These are phyloP conservation scores for Oncorhynchus kisutch DNA, from an alignment of 2,113 vertebrate species.

Conservation along the genomic window DNA sequence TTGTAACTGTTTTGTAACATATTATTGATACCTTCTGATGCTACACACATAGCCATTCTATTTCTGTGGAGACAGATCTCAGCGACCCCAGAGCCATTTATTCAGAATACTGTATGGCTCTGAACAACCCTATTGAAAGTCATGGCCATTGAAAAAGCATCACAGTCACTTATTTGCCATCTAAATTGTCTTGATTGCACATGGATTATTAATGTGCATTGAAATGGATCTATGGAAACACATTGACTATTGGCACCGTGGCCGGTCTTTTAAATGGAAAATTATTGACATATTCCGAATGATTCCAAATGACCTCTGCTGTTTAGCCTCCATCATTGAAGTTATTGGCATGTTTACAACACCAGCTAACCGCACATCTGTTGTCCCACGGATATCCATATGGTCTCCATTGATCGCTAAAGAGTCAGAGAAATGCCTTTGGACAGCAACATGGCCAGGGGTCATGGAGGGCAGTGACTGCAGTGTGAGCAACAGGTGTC, in stretches of 20 bases:
- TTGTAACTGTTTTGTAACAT: too few relatives aligned
- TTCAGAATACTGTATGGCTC: too few relatives aligned
- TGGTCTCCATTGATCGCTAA: constrained; percentile 47
- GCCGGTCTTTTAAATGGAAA: constrained; percentile 56
- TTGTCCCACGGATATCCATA: constrained; percentile 53
- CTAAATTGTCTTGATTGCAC: constrained; percentile 54
- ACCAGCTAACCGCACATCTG: constrained; percentile 43
- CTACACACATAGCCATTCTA: too few relatives aligned
- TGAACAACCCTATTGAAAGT: too few relatives aligned
- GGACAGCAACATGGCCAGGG: constrained; percentile 36
- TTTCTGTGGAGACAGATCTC: too few relatives aligned
- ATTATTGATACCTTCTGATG: too few relatives aligned
- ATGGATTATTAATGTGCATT: constrained; percentile 43
- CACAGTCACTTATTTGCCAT: background rate
- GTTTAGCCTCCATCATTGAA: constrained; percentile 54
- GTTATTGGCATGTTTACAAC: constrained; percentile 63
- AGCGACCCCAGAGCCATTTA: background rate
- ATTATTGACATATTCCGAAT: constrained; percentile 65
- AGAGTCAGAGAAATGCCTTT: constrained; percentile 50
- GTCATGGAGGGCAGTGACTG: constrained; percentile 12
- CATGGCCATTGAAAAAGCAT: background rate
- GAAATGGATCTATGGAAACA: constrained; percentile 45
- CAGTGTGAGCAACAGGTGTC: background rate
- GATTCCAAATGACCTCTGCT: constrained; percentile 44
- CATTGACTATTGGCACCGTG: background rate